Evolutionary conservation across 2,113 vertebrate species (phyloP).

Genomic region (Pomatorhinus ruficollis): DNA sequence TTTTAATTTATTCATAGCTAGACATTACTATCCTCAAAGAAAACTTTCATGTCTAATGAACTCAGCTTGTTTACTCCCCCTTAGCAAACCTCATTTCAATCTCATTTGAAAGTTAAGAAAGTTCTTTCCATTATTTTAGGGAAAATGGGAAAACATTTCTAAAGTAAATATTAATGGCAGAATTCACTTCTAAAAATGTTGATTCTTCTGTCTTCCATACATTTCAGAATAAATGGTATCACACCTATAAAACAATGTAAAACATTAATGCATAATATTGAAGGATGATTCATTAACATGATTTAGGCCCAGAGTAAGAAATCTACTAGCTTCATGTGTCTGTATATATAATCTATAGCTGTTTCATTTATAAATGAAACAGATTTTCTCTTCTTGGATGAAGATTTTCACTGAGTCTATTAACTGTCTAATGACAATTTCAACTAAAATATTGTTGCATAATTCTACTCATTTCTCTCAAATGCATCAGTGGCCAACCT

Average conservation of each 20-base stretch:
- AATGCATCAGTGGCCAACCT: not conserved
- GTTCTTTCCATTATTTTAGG: not conserved
- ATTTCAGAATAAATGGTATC: not conserved
- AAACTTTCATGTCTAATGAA: not conserved
- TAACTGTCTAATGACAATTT: not conserved
- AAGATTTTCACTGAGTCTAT: not conserved
- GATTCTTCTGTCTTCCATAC: not conserved
- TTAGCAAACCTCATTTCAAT: not conserved
- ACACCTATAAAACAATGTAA: not conserved
- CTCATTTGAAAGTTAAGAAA: not conserved
- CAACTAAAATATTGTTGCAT: not conserved
- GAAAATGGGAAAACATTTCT: not conserved
- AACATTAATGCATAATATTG: not conserved
- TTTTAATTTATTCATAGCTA: slow-evolving; percentile 27
- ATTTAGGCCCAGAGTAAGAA: not conserved
- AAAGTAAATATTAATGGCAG: not conserved
- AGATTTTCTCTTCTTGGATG: not conserved
- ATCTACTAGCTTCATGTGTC: not conserved
- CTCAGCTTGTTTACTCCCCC: not conserved
- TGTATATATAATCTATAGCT: not conserved
- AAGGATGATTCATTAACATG: not conserved
- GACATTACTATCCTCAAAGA: not conserved
- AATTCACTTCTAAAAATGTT: not conserved
- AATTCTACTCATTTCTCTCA: not conserved
- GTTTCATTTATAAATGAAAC: not conserved